phyloP scores from a whole-genome alignment of 1,140 invertebrate genomes.

The Drosophila setifemur region DNA sequence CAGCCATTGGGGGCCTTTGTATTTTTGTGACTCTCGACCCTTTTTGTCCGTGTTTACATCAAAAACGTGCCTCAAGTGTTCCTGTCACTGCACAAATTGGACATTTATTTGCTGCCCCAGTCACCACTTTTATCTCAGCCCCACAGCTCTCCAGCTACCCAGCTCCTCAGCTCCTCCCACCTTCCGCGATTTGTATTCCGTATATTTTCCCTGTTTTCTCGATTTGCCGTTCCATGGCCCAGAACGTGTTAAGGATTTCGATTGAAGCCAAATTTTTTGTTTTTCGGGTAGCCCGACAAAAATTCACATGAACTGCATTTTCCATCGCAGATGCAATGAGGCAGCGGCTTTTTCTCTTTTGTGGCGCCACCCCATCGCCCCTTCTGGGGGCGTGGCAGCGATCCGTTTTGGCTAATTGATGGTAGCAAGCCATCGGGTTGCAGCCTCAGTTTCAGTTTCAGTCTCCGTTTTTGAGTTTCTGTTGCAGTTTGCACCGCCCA shows the following conservation, averaged over 20 bases:
- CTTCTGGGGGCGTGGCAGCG: constrained; percentile 34
- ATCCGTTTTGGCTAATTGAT: constrained; percentile 76
- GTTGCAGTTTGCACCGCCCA: constrained; percentile 32
- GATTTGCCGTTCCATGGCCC: constrained; percentile 42
- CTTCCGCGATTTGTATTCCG: no score
- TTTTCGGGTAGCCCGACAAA: constrained; percentile 30
- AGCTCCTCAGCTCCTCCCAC: not conserved
- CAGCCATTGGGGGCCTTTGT: constrained; percentile 11
- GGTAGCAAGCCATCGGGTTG: constrained; percentile 56
- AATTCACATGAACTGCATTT: constrained; percentile 20
- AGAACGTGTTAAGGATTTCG: constrained; percentile 75
- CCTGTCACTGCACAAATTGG: constrained; percentile 77
- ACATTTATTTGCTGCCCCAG: constrained; percentile 72
- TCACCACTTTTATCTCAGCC: constrained; percentile 33
- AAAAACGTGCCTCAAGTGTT: constrained; percentile 79
- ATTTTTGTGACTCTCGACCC: constrained; percentile 72
- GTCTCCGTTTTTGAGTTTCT: no score
- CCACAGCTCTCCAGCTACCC: constrained; percentile 3
- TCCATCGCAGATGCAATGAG: constrained; percentile 47
- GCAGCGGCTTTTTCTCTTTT: constrained; percentile 47
- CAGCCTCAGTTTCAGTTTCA: not conserved
- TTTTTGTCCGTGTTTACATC: constrained; percentile 74
- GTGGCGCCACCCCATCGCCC: constrained; percentile 64
- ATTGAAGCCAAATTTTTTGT: constrained; percentile 51
- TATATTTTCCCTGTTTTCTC: not conserved